Evolutionary conservation across 1,140 invertebrate genomes (phyloP), one percentile per base, ranked within the genome.

Genomic region (Formica exsecta): DNA sequence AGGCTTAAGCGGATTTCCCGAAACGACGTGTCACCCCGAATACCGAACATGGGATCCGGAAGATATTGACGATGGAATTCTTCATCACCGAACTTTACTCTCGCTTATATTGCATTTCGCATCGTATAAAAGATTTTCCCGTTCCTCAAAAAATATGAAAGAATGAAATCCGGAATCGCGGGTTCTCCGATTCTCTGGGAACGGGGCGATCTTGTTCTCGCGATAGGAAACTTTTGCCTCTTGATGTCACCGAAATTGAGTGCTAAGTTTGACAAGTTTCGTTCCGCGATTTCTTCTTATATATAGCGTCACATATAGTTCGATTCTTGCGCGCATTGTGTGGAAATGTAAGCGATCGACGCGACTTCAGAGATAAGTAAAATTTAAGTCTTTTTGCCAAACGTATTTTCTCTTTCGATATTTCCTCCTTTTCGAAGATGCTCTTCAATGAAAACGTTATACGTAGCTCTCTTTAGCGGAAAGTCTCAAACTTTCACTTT

Each of bases 261-360:
- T 73, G 74, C 11, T 54, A 86, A 89, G 83, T 89, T 89, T 41
- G 86, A 75, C 61, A 77, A 85, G 74, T 85, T 85, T 80, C 29
- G 48, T 79, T 22, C 9, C 64, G 19, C 64, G 62, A 65, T 77
- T 75, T 77, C 51, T 44, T 5, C 48, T 51, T 51, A 51, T 48
- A 48, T 51, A 6, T 51, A 51, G 59, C 61, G 32, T 32, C 36
- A 29, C 59, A 19, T 51, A 41, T 51, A 41, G 64, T 32, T 57
- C 62, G 70, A 22, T 11, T 48, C 44, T 38, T 61, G 51, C 44
- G 32, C 25, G 22, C 36, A 66, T 41, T 11, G 22, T 29, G 38
- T 11, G 38, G 11, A n/a, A 59, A 88, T 62, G 61, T 80, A 79
- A 51, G 11, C 29, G 36, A 48, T 13, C 29, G n/a, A 32, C 32